Evolutionary conservation across 1,140 invertebrate species (phyloP), one percentile per base, ranked within the genome.

Genomic region (Macrocentrus cingulum): DNA sequence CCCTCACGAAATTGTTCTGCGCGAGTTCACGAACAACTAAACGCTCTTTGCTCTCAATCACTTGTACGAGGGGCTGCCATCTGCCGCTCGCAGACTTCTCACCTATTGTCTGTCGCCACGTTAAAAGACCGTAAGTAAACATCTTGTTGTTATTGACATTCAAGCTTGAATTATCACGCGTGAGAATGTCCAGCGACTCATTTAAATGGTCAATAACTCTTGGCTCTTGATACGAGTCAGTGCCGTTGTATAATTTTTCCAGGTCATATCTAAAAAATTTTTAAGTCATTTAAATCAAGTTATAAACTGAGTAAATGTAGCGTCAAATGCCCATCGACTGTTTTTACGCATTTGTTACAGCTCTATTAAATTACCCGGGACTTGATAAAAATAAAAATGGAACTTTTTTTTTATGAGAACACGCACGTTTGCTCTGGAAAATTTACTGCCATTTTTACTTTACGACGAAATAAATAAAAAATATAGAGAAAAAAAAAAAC

Each of bases 141-240:
- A 78, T 77, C 46, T 79, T 79, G 44, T 77, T 80, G 51, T 77
- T 77, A 22, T 68, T 70, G 1, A 59, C 62, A 62, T 77, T 75
- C 49, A 76, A 66, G 25, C 65, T 75, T n/a, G 67, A 68, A 61
- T 77, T 75, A 44, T 74, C 73, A 46, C 63, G 62, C n/a, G 59
- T 70, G 16, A 78, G 50, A 18, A 79, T 68, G 22, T 69, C 64
- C 15, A 80, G 49, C 0, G 74, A 76, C 65, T 80, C 77, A 37
- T 72, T 71, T 13, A 80, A 45, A 39, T 61, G 67, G 32, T 75
- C 70, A 7, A 77, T 56, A 1, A 71, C 68, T 7, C 65, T 67
- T 45, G 70, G 65, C 9, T 56, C 59, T n/a, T 62, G 56, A 56
- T 71, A 76, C 4, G 45, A 49, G 32, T 76, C 61, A 2, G 66